Percentiles rank a stretch among this genome's conserved stretches.
Conservation (phyloP, 2,888 invertebrate genomes). For the Eristalinus sepulchralis region DNA sequence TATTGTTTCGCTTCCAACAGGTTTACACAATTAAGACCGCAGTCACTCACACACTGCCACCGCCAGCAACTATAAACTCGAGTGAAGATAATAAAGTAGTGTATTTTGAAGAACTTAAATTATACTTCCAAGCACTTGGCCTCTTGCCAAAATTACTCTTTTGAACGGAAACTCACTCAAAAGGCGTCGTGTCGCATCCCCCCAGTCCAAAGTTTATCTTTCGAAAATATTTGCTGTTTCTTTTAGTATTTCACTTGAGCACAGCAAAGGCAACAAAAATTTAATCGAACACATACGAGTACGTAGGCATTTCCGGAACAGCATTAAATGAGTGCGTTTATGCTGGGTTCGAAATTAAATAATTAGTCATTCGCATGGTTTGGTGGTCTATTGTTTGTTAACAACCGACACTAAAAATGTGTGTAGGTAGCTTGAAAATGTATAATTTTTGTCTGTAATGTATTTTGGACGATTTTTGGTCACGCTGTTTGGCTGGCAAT, state of each 20-base stretch:
- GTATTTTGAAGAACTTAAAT: neutral
- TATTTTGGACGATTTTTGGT: neutral
- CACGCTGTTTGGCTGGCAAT: neutral
- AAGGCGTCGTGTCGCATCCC: constrained; percentile 18
- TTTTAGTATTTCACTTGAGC: neutral
- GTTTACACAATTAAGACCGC: constrained; percentile 30
- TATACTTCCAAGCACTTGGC: constrained; percentile 26
- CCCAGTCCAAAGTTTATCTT: constrained; percentile 36
- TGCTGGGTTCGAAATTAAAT: neutral
- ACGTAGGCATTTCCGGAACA: constrained; percentile 45
- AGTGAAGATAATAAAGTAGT: constrained; percentile 10
- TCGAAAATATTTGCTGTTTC: neutral
- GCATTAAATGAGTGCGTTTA: neutral
- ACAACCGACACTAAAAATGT: neutral
- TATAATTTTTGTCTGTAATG: neutral
- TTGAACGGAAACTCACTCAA: constrained; percentile 29
- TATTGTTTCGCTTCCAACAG: constrained; percentile 11
- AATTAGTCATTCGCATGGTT: neutral
- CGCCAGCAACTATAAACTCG: neutral
- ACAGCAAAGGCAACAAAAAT: neutral
- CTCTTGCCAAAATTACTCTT: constrained; percentile 3
- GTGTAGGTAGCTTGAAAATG: neutral
- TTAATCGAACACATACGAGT: constrained; percentile 1
- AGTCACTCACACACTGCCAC: neutral
- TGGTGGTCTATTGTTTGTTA: neutral